phyloP scores from a whole-genome alignment of 2,888 invertebrate species.

The Endotricha flammealis region DNA sequence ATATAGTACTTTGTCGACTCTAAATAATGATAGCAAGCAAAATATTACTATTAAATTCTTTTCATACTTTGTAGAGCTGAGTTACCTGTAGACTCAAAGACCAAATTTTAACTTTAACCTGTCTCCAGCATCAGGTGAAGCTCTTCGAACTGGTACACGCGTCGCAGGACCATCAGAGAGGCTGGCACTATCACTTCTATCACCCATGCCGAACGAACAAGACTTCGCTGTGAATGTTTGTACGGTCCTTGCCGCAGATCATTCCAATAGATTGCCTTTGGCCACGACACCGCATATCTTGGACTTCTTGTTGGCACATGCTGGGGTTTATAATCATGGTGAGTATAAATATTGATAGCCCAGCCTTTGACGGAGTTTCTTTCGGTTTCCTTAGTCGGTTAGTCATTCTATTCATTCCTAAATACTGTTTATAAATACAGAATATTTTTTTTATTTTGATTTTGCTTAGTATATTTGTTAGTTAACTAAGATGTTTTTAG shows the following conservation, averaged over 20 bases:
- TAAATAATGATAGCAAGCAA: too few species aligned
- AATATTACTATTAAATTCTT: too few species aligned
- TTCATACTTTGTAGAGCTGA: too few species aligned
- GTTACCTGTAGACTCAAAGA: not conserved
- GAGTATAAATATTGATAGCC: constrained; percentile 49
- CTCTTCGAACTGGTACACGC: constrained; percentile 42
- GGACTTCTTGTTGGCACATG: constrained; percentile 93
- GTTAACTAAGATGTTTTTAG: too few species aligned
- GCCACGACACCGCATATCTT: constrained; percentile 91
- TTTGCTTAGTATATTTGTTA: too few species aligned
- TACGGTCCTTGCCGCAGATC: constrained; percentile 96
- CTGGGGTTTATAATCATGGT: constrained; percentile 95
- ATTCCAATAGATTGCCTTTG: constrained; percentile 91
- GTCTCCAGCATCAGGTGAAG: constrained; percentile 58
- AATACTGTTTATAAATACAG: too few species aligned
- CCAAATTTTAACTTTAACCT: not conserved
- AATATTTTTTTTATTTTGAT: too few species aligned
- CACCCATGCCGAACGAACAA: constrained; percentile 98
- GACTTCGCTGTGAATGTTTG: constrained; percentile 99
- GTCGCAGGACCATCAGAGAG: constrained; percentile 82
- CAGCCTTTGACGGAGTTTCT: too few species aligned
- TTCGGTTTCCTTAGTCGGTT: too few species aligned
- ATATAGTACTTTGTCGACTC: too few species aligned
- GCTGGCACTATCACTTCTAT: constrained; percentile 92
- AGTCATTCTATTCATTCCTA: too few species aligned